Evolutionary conservation across 2,113 vertebrate species (phyloP), one percentile per base, ranked within the genome.

Genomic region (Gymnarchus niloticus): DNA sequence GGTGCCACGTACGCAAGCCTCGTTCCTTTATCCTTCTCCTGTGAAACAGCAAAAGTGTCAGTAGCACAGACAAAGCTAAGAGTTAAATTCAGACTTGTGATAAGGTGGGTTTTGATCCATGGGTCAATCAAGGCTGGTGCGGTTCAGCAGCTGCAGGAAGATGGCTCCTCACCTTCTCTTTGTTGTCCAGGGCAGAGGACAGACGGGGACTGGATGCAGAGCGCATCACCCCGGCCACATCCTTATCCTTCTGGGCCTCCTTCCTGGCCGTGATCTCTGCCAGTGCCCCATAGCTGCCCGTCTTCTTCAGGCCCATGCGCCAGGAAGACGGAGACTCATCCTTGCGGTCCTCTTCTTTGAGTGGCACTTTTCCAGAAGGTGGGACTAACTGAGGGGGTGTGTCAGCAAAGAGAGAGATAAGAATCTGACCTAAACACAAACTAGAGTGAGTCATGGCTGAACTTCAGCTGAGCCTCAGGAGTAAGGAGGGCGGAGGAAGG

Each of bases 161-260:
- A 0, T 2, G 21, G n/a, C n/a, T 14, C 21, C 54, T 14, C 80
- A 95, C 95, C 97, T 98, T 99, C 87, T 99, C 98, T 91, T 98
- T 99, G 92, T 99, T 99, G 93, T 99, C 98, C 92, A 98, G 90
- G 1, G 97, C 95, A 37, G 97, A 97, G 28, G 98, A 96, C 84
- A 99, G 96, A 21, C 97, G 97, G 17, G 98, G 98, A 89, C 98
- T 99, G 21, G 98, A 99, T 78, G 98, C 98, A 0, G 98, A 99
- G 81, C 98, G 97, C 94, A 98, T 99, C 88, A 99, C 97, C 49
- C 98, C 98, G 2, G 96, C 91, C 4, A 92, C 93, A 87, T 99
- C 98, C 90, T 97, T 98, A 87, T 99, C 98, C 91, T 96, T 97
- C 91, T 97, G 98, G 80, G 96, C 95, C 91, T 99, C 98, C 94